Base-by-base conservation (phyloP, 2,113 vertebrate genomes). In the Sarotherodon lohbergeri region DNA sequence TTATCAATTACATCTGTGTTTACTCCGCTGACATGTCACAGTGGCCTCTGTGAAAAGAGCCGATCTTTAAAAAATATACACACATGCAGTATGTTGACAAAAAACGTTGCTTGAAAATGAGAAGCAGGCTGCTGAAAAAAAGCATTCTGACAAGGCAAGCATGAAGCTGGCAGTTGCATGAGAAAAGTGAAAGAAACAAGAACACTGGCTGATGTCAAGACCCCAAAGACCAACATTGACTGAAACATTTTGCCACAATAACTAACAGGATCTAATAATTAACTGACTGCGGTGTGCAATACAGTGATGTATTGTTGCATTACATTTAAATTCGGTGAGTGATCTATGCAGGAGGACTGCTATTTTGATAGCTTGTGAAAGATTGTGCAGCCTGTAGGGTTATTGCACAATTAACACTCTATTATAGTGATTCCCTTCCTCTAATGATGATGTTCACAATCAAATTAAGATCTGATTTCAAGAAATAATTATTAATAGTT, bases 11-110 rank as follows among this genome's bases (percentile, higher is more conserved):
- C 73, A 52, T 50, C 73, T 78, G 46, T 78, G 46, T 78, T 78
- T 52, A 78, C 46, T 50, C 46, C 4, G 17, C 73, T 52, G 73
- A n/a, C 46, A 78, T 52, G 46, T 52, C 73, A 52, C 10, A 78
- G 17, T 34, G 73, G 46, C 73, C 46, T 78, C 10, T 78, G 46
- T 78, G 73, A 78, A 78, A 52, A 78, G 17, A 52, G 46, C 10
- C 17, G 4, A n/a, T 78, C 46, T 78, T 79, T 19, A 63, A 46
- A 73, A 29, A 83, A 66, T 22, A 41, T 41, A 86, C 61, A 87
- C 82, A 43, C 66, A 82, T 84, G 87, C 84, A 89, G 66, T 91
- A 93, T 94, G 92, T 95, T 95, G 93, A 95, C 93, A 95, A 95
- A 94, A 92, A 92, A 27, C 73, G 89, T 48, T 86, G 88, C 41